Evolutionary conservation across 2,888 invertebrate species (phyloP).

Genomic region (Polymixis flavicincta): DNA sequence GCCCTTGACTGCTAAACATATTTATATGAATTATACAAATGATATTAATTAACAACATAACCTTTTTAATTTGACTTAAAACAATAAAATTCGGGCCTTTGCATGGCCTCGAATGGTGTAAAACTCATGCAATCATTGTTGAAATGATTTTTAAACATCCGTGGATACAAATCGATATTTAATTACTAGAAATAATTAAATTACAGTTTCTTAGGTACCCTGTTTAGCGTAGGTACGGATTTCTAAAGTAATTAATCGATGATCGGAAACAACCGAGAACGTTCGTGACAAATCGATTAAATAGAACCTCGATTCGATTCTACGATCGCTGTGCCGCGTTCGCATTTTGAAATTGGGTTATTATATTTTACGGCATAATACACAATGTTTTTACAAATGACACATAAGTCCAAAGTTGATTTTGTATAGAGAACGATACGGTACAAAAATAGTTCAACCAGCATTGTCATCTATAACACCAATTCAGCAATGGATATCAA

Average conservation of each 20-base stretch:
- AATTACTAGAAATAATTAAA: constrained; percentile 63
- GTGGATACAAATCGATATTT: constrained; percentile 57
- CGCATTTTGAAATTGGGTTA: constrained; percentile 51
- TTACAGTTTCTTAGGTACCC: constrained; percentile 65
- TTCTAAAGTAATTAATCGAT: constrained; percentile 59
- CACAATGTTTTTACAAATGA: constrained; percentile 38
- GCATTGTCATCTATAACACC: background rate
- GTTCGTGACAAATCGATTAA: constrained; percentile 76
- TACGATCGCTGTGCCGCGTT: constrained; percentile 66
- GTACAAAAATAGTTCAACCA: background rate
- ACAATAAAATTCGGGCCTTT: constrained; percentile 48
- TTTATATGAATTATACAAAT: constrained; percentile 65
- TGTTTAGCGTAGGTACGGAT: constrained; percentile 62
- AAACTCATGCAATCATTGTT: constrained; percentile 49
- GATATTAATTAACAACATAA: constrained; percentile 62
- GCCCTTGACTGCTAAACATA: constrained; percentile 45
- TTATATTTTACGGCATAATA: constrained; percentile 36
- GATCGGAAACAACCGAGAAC: constrained; percentile 56
- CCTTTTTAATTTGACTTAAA: constrained; percentile 41
- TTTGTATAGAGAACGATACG: background rate
- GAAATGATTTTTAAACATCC: constrained; percentile 37
- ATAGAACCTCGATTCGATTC: constrained; percentile 73
- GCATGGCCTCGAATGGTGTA: constrained; percentile 21
- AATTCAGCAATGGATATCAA: constrained; percentile 17
- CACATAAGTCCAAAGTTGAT: constrained; percentile 20